Base-by-base conservation (phyloP, 2,888 invertebrate species). In the Tenthredo amoena region DNA sequence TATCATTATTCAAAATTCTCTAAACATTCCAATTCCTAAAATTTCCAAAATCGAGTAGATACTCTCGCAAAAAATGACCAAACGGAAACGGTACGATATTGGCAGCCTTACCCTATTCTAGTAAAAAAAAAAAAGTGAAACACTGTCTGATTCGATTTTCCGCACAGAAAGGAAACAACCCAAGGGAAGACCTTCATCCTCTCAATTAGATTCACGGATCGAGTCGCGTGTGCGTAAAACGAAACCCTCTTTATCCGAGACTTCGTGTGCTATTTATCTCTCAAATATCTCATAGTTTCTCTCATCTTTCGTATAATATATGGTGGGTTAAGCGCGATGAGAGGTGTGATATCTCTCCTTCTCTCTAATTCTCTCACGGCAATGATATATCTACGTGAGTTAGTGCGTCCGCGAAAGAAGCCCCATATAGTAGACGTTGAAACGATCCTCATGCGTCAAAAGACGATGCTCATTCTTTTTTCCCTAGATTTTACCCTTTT, bases 391-490 rank as follows among this genome's bases (percentile, higher is more conserved):
- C 9, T 40, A 12, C 40, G 72, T 37, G n/a, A 40, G 34, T 37
- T 40, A 40, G 34, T 5, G 37, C n/a, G 21, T 37, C 40, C 72
- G 21, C 37, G 72, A n/a, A 87, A 87, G 50, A 50, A n/a, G n/a
- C 55, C n/a, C 55, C 47, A 47, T 47, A 55, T 55, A 55, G 55
- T 55, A 55, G 55, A 55, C 55, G 89, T 87, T 89, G 89, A 89
- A 91, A 92, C 90, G 91, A 91, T 92, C 90, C 90, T 91, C 91
- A 92, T 92, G 92, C 91, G 92, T 92, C 92, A 92, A 90, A 89
- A 21, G 62, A 84, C 86, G 85, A 86, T 86, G 87, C n/a, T 47
- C 76, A 15, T 76, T 47, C 86, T 84, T 86, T 84, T 86, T 87
- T 89, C 89, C 89, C 87, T n/a, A n/a, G 18, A 26, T 74, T 76